Percentiles rank a stretch among this genome's conserved stretches.
phyloP scores from a whole-genome alignment of 2,888 invertebrate species.

The Drosophila anomalata region DNA sequence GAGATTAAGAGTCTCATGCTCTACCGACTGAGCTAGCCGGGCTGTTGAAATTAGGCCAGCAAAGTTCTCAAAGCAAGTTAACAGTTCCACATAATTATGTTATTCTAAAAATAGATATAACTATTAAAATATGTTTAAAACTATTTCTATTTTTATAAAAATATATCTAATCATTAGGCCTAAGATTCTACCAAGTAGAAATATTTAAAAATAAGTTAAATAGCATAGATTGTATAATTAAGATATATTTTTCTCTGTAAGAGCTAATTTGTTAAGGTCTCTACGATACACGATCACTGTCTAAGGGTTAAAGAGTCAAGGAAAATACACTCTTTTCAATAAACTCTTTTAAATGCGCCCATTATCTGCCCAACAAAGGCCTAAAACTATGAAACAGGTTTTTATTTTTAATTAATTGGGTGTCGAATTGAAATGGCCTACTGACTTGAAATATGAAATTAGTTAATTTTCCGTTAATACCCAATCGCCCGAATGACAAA shows the following conservation, averaged over 20 bases:
- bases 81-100: not conserved
- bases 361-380: not conserved
- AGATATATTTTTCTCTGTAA: not conserved
- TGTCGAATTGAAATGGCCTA: not conserved
- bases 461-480: slow-evolving; percentile 5
- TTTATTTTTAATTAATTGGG: not conserved
- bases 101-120: not conserved
- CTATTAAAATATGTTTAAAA: not conserved
- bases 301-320: not conserved
- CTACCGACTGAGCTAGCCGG: slow-evolving; percentile 84
- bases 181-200: too few species aligned
- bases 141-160: too few species aligned
- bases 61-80: not conserved
- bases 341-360: not conserved
- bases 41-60: slow-evolving; percentile 39
- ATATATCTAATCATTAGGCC: too few species aligned
- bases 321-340: not conserved
- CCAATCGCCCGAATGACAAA: not conserved
- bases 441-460: slow-evolving; percentile 8
- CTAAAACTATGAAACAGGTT: not conserved
- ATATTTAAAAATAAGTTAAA: too few species aligned
- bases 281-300: not conserved
- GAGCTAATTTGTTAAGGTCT: not conserved
- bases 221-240: too few species aligned
- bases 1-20: slow-evolving; percentile 84